Percentiles rank a stretch among this genome's conserved stretches.
phyloP scores from a whole-genome alignment of 2,113 vertebrate species.

The Lepus timidus region DNA sequence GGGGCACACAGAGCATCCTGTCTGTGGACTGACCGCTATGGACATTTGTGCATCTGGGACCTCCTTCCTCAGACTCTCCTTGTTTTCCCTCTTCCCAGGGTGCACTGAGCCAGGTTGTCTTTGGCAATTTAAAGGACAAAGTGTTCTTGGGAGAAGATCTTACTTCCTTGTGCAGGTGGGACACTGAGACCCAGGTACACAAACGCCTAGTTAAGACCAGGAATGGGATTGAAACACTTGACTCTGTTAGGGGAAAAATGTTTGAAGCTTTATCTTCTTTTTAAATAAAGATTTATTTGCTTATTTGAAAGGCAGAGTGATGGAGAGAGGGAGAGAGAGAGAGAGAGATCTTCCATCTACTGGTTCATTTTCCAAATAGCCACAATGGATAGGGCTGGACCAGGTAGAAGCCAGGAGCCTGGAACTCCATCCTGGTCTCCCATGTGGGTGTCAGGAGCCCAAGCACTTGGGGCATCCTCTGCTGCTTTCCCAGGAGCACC shows the following conservation, averaged over 20 bases:
- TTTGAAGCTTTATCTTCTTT: not conserved
- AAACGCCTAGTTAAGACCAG: not conserved
- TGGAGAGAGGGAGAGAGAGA: too few species aligned
- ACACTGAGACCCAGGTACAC: not conserved
- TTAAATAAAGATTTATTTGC: not conserved
- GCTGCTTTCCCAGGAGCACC: too few species aligned
- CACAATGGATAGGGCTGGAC: too few species aligned
- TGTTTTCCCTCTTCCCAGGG: not conserved
- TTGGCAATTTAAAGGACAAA: not conserved
- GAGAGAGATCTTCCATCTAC: too few species aligned
- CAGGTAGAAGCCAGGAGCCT: too few species aligned
- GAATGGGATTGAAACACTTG: not conserved
- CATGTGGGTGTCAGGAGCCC: too few species aligned
- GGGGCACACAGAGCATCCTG: not conserved
- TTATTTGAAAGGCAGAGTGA: too few species aligned
- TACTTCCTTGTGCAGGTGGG: not conserved
- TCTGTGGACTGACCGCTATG: not conserved
- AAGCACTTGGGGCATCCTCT: too few species aligned
- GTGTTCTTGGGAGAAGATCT: not conserved
- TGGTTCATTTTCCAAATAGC: too few species aligned
- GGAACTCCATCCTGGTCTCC: too few species aligned
- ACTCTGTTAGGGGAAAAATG: not conserved
- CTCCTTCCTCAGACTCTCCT: not conserved
- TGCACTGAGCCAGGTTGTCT: not conserved
- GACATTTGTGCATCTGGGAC: not conserved